Evolutionary conservation across 2,113 vertebrate species (phyloP).

Genomic region (Tetrax tetrax): DNA sequence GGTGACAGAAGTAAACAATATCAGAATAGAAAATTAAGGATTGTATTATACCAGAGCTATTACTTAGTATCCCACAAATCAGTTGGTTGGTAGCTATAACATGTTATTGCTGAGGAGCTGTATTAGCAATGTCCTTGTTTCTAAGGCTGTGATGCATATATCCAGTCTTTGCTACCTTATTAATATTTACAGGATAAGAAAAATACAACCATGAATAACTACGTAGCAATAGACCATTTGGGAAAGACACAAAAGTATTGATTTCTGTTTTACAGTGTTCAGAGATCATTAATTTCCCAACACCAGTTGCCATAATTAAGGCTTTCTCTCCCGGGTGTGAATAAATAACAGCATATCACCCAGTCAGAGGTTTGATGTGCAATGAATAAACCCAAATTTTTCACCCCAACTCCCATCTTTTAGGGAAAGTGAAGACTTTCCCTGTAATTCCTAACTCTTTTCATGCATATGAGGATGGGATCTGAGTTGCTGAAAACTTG

Average conservation of each 20-base stretch:
- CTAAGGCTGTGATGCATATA: background rate
- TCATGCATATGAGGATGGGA: background rate
- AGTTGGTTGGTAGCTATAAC: background rate
- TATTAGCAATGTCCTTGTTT: constrained; percentile 10
- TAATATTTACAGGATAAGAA: constrained; percentile 20
- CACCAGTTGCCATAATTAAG: background rate
- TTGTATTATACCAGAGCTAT: background rate
- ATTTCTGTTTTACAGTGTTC: constrained; percentile 30
- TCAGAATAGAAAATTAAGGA: constrained; percentile 9
- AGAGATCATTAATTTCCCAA: constrained; percentile 19
- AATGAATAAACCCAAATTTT: background rate
- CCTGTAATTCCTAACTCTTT: background rate
- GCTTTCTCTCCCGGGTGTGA: background rate
- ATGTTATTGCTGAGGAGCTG: background rate
- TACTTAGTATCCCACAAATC: constrained; percentile 11
- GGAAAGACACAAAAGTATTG: background rate
- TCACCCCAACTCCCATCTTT: background rate
- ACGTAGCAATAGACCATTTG: background rate
- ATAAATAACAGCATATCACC: background rate
- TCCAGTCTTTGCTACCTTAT: background rate
- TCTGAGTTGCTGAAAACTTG: background rate
- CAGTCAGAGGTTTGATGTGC: background rate
- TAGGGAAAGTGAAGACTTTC: background rate
- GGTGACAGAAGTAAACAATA: constrained; percentile 15
- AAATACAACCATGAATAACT: constrained; percentile 14